These are phyloP conservation scores for Rhyacophila brunnea DNA, from an alignment of 1,140 invertebrate genomes.

Conservation along the genomic window DNA sequence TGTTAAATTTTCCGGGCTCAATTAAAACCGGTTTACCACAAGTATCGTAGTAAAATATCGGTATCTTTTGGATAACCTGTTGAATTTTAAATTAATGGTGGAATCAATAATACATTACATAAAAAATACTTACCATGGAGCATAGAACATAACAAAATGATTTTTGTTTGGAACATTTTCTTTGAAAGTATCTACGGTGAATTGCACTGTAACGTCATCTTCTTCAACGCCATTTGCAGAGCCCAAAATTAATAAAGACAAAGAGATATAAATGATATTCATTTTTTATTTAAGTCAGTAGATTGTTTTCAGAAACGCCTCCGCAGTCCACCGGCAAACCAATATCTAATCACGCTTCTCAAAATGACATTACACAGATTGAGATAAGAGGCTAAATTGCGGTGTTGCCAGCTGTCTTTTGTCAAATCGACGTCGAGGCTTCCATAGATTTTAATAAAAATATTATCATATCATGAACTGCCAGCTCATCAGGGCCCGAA, in stretches of 20 bases:
- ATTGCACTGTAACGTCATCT: conserved; percentile 27
- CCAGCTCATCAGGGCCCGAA: too few relatives aligned
- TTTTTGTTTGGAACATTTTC: conserved; percentile 60
- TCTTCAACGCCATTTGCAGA: conserved; percentile 12
- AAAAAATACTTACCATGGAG: conserved; percentile 62
- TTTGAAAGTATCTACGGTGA: conserved; percentile 55
- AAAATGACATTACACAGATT: not conserved
- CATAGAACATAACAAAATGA: conserved; percentile 78
- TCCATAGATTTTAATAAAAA: too few relatives aligned
- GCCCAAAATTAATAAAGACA: conserved; percentile 12
- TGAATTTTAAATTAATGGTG: not conserved
- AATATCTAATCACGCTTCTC: too few relatives aligned
- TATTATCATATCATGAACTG: too few relatives aligned
- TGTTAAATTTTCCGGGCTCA: too few relatives aligned
- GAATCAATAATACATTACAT: too few relatives aligned
- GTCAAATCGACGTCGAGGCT: too few relatives aligned
- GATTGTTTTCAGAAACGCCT: conserved; percentile 14
- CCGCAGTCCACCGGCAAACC: conserved; percentile 15
- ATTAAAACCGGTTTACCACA: too few relatives aligned
- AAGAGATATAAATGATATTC: not conserved
- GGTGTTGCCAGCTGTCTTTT: not conserved
- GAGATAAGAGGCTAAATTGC: not conserved
- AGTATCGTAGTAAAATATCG: not conserved
- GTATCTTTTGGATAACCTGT: not conserved
- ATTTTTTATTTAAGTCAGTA: conserved; percentile 8